Evolutionary conservation across 1,140 invertebrate genomes (phyloP).

Genomic region (Bombus huntii): DNA sequence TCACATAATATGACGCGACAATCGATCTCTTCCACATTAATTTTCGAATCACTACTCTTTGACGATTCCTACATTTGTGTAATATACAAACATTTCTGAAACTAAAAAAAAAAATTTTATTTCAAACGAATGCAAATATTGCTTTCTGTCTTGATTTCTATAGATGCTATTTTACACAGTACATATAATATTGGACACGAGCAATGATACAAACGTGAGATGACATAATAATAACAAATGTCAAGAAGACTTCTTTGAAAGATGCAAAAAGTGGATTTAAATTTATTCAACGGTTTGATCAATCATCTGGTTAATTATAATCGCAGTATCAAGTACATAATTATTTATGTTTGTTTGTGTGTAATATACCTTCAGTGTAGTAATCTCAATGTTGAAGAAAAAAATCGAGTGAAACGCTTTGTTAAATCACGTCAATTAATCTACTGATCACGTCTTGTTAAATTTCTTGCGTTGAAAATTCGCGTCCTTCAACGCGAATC

Average conservation of each 20-base stretch:
- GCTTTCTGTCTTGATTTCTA: conserved; percentile 19
- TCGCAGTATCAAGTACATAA: not conserved
- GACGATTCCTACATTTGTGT: not conserved
- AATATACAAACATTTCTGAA: not conserved
- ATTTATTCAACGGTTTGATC: not conserved
- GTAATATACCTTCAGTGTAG: not conserved
- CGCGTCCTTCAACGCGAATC: conserved; percentile 5
- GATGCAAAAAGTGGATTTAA: not conserved
- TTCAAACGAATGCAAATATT: conserved; percentile 6
- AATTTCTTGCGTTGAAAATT: not conserved
- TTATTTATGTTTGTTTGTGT: not conserved
- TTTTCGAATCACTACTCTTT: not conserved
- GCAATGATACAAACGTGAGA: not conserved
- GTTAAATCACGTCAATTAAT: conserved; percentile 4
- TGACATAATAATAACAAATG: conserved; percentile 2
- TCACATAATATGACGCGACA: conserved; percentile 7
- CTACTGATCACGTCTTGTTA: conserved; percentile 11
- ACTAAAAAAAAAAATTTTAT: not conserved
- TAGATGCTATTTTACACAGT: not conserved
- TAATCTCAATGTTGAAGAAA: not conserved
- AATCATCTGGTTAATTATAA: not conserved
- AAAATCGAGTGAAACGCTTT: not conserved
- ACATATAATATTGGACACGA: not conserved
- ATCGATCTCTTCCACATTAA: conserved; percentile 4
- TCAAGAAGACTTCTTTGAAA: not conserved